phyloP scores from a whole-genome alignment of 2,113 vertebrate species.

The Athene noctua region DNA sequence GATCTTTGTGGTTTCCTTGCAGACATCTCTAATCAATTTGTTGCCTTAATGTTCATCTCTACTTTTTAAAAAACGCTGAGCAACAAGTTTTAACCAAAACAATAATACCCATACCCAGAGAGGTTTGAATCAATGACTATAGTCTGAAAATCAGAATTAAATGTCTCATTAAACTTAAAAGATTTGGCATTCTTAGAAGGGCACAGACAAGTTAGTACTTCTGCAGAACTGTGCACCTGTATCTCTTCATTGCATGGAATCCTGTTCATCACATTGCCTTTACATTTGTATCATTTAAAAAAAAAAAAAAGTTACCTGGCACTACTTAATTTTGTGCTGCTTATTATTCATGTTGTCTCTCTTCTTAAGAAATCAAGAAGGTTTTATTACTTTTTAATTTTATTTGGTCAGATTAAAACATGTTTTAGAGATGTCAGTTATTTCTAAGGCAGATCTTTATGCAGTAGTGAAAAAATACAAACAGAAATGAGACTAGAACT shows the following conservation, averaged over 20 bases:
- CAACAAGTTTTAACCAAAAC: background rate
- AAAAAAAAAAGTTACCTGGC: background rate
- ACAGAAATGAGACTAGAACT: background rate
- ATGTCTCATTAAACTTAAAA: background rate
- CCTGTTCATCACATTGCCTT: background rate
- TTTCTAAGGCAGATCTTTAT: background rate
- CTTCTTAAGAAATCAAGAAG: background rate
- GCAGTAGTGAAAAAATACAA: background rate
- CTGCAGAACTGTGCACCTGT: background rate
- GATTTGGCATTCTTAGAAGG: background rate
- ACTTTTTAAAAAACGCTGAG: background rate
- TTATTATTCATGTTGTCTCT: background rate
- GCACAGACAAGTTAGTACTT: background rate
- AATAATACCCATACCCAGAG: background rate
- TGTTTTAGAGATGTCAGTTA: background rate
- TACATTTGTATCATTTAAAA: background rate
- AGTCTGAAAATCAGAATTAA: constrained; percentile 1
- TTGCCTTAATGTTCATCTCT: constrained; percentile 15
- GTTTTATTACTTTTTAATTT: background rate
- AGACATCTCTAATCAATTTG: constrained; percentile 45
- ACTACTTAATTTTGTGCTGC: background rate
- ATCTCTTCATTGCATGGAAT: background rate
- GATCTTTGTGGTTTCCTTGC: background rate
- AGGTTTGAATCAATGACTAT: background rate
- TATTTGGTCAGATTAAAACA: background rate